Percentiles rank a stretch among this genome's conserved stretches.
Evolutionary conservation across 2,888 invertebrate genomes (phyloP).

Genomic region (Timema cristinae): DNA sequence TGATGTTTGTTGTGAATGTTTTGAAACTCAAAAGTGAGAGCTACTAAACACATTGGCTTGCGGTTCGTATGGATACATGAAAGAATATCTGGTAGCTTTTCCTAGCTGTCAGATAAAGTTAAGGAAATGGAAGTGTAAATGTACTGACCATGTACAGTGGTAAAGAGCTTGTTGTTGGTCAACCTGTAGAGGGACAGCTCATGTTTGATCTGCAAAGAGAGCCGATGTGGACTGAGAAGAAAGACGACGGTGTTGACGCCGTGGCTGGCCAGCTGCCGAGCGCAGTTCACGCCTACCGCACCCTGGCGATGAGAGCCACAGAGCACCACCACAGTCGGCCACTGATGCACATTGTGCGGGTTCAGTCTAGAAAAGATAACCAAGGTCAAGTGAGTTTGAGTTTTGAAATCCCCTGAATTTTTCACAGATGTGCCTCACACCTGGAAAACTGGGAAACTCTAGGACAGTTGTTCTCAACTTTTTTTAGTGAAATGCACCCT

Average conservation of each 20-base stretch:
- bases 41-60: too few species aligned
- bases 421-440: too few species aligned
- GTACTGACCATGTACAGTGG: conserved; percentile 33
- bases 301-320: conserved; percentile 62
- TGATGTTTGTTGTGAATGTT: too few species aligned
- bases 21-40: too few species aligned
- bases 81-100: too few species aligned
- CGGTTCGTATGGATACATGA: too few species aligned
- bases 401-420: too few species aligned
- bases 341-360: conserved; percentile 83
- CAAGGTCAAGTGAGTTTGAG: too few species aligned
- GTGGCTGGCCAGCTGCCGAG: conserved; percentile 77
- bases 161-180: conserved; percentile 47
- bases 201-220: conserved; percentile 46
- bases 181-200: conserved; percentile 65
- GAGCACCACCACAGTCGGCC: conserved; percentile 74
- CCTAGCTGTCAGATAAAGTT: too few species aligned
- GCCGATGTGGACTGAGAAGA: conserved; percentile 44
- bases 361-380: conserved; percentile 54
- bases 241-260: conserved; percentile 68
- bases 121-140: neutral
- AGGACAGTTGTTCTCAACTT: too few species aligned
- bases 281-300: conserved; percentile 64
- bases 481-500: too few species aligned
- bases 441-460: too few species aligned